Base-by-base conservation (phyloP, 1,140 invertebrate genomes). In the Halictus rubicundus region DNA sequence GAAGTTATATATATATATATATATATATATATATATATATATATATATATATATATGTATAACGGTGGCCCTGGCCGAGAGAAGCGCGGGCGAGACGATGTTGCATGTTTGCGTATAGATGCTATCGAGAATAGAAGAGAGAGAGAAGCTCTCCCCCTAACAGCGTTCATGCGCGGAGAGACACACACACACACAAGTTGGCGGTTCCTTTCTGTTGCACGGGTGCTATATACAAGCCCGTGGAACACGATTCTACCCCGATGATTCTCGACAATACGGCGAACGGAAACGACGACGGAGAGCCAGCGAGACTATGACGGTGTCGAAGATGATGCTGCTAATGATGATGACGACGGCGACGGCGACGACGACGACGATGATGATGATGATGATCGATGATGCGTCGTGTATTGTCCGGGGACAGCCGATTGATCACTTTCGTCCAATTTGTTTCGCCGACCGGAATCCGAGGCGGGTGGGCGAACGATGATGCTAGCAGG, bases 351-450 rank as follows among this genome's bases (percentile, higher is more conserved):
- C n/a, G 39, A 42, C 39, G 39, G 10, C 6, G 25, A 69, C n/a
- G 49, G 37, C 61, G 8, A 49, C 74, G 74, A 77, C 74, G 68
- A 69, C 69, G 68, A 37, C 25, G 52, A n/a, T 25, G 3, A 54
- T 16, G 42, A n/a, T 10, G n/a, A 25, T 19, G 23, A 68, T 16
- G 23, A 32, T 52, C 7, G 46, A 68, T 54, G 46, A 66, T 10
- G 63, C 4, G 57, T 54, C 32, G 14, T 65, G 49, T 19, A 12
- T 25, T 10, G n/a, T 39, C 19, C 52, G 23, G 42, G 9, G 39
- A 70, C 59, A 5, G 32, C 8, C 68, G 27, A 64, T 78, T 52
- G 68, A 78, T 54, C 46, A 72, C 12, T 61, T 78, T 71, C 60
- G 76, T 71, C 42, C 68, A 54, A 25, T 70, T 39, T 37, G 14